phyloP scores from a whole-genome alignment of 2,888 invertebrate genomes.

The Hecatera dysodea region DNA sequence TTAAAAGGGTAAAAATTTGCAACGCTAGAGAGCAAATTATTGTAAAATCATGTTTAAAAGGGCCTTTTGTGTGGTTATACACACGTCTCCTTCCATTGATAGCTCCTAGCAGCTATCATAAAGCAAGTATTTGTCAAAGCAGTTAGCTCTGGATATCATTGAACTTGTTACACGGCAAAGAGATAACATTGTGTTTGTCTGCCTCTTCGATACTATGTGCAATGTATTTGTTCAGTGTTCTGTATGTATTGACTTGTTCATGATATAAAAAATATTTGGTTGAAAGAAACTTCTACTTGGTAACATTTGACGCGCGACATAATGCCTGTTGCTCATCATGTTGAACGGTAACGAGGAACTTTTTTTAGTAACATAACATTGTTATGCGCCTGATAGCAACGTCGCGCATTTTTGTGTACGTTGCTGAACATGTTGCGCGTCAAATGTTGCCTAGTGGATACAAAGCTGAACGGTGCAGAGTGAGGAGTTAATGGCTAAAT shows the following conservation, averaged over 20 bases:
- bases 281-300: no score
- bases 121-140: slow-evolving; percentile 22
- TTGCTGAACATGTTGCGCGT: no score
- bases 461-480: no score
- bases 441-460: no score
- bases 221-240: background rate
- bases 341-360: no score
- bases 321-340: no score
- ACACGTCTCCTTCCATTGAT: background rate
- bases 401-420: no score
- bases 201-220: background rate
- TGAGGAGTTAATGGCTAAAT: background rate
- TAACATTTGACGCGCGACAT: no score
- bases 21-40: no score
- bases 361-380: no score
- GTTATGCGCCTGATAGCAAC: no score
- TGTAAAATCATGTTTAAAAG: background rate
- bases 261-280: background rate
- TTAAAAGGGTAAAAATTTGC: no score
- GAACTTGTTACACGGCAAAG: slow-evolving; percentile 1
- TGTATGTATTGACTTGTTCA: background rate
- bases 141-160: slow-evolving; percentile 6
- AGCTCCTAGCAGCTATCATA: background rate
- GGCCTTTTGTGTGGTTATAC: background rate
- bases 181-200: slow-evolving; percentile 11